A percentile compares a stretch with the other conserved stretches of the same genome.
Conservation (phyloP, 2,113 vertebrate species). For the Nestor notabilis region DNA sequence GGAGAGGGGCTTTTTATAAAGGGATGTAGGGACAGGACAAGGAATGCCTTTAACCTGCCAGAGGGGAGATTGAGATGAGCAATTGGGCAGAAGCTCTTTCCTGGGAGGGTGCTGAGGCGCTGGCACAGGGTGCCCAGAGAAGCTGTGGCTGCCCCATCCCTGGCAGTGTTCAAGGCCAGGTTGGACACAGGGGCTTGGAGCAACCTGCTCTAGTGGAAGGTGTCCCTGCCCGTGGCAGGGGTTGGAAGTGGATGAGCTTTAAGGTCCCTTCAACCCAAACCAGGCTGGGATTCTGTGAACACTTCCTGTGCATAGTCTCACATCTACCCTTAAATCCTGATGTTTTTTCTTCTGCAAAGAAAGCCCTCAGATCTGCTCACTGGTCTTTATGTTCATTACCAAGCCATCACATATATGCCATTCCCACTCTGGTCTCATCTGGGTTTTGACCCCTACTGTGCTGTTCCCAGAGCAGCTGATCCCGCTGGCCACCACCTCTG, state of each 20-base stretch:
- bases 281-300: background rate
- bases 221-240: no score
- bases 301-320: background rate
- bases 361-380: background rate
- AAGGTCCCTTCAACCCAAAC: background rate
- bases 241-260: background rate
- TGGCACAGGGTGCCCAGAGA: no score
- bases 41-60: background rate
- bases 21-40: background rate
- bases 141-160: no score
- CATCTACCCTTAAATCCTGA: background rate
- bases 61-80: background rate
- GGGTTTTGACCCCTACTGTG: background rate
- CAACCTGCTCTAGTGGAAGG: rapidly evolving
- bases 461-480: rapidly evolving
- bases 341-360: background rate
- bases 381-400: background rate
- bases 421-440: background rate
- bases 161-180: no score
- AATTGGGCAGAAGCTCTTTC: no score
- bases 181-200: no score
- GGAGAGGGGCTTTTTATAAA: background rate
- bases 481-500: background rate
- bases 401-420: rapidly evolving
- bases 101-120: no score